Evolutionary conservation across 2,113 vertebrate species (phyloP), one percentile per base, ranked within the genome.

Genomic region (Pygoscelis antarcticus): DNA sequence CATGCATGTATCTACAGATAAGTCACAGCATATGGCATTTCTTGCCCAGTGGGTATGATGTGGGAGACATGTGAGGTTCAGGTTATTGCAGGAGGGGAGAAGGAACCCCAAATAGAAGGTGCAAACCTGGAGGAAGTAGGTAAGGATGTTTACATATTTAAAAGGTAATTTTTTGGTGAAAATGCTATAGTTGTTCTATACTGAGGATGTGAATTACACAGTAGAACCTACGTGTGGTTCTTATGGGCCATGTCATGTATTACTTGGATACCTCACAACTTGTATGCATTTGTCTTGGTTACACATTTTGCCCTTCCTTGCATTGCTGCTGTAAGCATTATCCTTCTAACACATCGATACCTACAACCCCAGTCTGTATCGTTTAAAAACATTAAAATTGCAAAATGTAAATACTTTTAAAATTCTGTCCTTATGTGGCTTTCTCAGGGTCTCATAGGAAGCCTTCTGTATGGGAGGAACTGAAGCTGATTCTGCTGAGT

Each of bases 351-450:
- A 14, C 13, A 32, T 30, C 2, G 1, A 20, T 58, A 58, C 1
- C 0, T 32, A 17, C 11, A 54, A n/a, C 3, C 0, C 0, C 2
- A 3, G 29, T 32, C 6, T 25, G 15, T 51, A 32, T 42, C 0
- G 0, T 36, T 87, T 10, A 52, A 54, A 86, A 92, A 46, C 9
- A n/a, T 26, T 66, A 49, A 49, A 72, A 74, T 9, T 16, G 16
- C 30, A 80, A 30, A 38, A n/a, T 18, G 21, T 55, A 47, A 71
- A 82, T 52, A 27, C 3, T 9, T 64, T 14, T n/a, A 60, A 71
- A 81, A 65, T 15, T 38, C 32, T 89, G 42, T 64, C 65, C 75
- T 93, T 64, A 13, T 6, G 16, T 93, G 77, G 76, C 72, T 96
- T 93, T n/a, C n/a, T 88, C 42, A 26, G 38, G 18, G n/a, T 87